Evolutionary conservation across 1,140 invertebrate species (phyloP), one percentile per base, ranked within the genome.

Genomic region (Octopus sinensis): DNA sequence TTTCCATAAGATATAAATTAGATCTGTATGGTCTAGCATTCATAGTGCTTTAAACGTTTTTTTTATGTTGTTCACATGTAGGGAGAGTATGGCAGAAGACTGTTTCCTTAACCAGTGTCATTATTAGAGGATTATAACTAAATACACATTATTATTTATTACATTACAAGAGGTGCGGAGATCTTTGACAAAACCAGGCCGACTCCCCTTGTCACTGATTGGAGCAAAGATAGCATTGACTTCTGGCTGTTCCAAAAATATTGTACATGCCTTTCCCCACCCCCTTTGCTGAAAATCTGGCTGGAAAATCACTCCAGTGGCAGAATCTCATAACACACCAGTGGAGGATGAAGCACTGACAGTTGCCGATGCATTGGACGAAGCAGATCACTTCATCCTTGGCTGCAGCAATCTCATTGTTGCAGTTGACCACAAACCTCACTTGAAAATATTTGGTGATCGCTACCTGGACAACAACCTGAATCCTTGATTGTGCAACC

Each of bases 281-380:
- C 82, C 80, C 12, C 81, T 81, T 53, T 83, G 83, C 73, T 84
- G 81, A 73, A 7, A 53, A 13, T 54, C 53, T 53, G 84, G 82
- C 6, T 86, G 79, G 85, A 84, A 84, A 83, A 54, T 87, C 43
- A 83, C 82, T 10, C 79, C 86, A 5, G 12, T 56, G 2, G 81
- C 86, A 23, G 86, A 88, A 83, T 85, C 83, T 13, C 54, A 85
- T 2, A 86, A 88, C 80, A 84, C 84, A 4, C 82, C 82, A 0
- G 53, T 86, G 12, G 85, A 84, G 62, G 85, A 83, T 5, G 85
- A 87, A 79, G 84, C 86, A 1, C 62, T 85, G 53, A 85, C 86
- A 7, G 85, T 87, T 17, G 85, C 81, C 4, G 83, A 87, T 80
- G 82, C 84, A 4, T 78, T 87, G 1, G 82, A 86, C 51, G 84